These are phyloP conservation scores for Oryzias javanicus DNA, from an alignment of 2,113 vertebrate species.

Conservation along the genomic window DNA sequence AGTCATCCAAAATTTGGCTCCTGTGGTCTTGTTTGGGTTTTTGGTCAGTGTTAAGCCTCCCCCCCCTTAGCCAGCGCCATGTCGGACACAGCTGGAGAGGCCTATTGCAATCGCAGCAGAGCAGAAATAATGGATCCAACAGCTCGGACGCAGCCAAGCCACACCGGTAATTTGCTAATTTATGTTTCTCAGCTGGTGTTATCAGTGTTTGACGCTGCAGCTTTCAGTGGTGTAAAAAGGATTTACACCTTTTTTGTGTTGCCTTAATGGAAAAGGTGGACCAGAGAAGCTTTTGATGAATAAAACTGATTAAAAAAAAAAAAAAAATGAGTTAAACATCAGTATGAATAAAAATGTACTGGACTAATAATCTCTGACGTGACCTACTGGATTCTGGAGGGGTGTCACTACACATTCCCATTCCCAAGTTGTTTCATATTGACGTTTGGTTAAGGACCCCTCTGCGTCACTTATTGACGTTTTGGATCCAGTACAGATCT, in stretches of 20 bases:
- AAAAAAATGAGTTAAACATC: too few relatives aligned
- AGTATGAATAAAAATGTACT: too few relatives aligned
- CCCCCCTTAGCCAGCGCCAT: constrained; percentile 62
- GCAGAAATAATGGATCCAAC: constrained; percentile 71
- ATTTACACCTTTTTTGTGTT: constrained; percentile 19
- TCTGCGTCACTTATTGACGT: too few relatives aligned
- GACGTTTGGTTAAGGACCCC: too few relatives aligned
- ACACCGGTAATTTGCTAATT: constrained; percentile 74
- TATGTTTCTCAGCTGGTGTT: constrained; percentile 54
- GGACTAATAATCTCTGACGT: too few relatives aligned
- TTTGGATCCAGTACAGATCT: too few relatives aligned
- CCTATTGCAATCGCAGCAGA: constrained; percentile 60
- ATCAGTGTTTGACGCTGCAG: constrained; percentile 22
- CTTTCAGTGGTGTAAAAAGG: constrained; percentile 25
- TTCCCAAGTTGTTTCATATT: too few relatives aligned
- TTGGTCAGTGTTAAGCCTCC: constrained; percentile 55
- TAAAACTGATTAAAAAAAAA: too few relatives aligned
- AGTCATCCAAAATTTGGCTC: constrained; percentile 57
- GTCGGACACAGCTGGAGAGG: constrained; percentile 71
- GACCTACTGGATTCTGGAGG: too few relatives aligned
- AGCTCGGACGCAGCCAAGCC: constrained; percentile 61
- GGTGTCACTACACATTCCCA: too few relatives aligned
- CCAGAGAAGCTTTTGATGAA: not conserved
- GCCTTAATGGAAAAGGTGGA: constrained; percentile 1
- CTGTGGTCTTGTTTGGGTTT: constrained; percentile 70